phyloP scores from a whole-genome alignment of 1,140 invertebrate species.

The Polyergus mexicanus region DNA sequence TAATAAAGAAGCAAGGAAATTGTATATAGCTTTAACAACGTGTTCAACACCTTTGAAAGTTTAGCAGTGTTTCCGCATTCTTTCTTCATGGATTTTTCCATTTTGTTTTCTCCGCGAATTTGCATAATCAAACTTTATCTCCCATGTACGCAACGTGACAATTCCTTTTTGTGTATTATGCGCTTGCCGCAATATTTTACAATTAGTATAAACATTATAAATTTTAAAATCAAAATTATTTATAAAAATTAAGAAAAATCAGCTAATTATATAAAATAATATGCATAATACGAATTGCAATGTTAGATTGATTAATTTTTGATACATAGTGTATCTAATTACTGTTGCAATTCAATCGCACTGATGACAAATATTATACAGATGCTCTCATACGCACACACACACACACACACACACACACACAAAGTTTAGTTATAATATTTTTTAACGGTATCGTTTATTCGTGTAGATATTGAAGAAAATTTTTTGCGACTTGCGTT shows the following conservation, averaged over 20 bases:
- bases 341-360: neutral
- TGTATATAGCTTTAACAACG: neutral
- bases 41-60: conserved; percentile 17
- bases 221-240: neutral
- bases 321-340: neutral
- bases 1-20: conserved; percentile 11
- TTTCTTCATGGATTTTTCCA: conserved; percentile 48
- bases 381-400: too few relatives aligned
- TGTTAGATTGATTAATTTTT: neutral
- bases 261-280: conserved; percentile 13
- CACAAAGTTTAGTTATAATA: neutral
- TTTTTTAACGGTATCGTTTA: neutral
- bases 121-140: conserved; percentile 42
- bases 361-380: neutral
- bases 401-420: too few relatives aligned
- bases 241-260: neutral
- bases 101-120: conserved; percentile 27
- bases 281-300: neutral
- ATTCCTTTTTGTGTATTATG: conserved; percentile 35
- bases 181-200: neutral
- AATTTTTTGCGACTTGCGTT: neutral
- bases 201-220: neutral
- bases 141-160: neutral
- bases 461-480: neutral
- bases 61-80: conserved; percentile 59